Base-by-base conservation (phyloP, 2,797 vertebrate genomes). In the Cossypha dichroa region DNA sequence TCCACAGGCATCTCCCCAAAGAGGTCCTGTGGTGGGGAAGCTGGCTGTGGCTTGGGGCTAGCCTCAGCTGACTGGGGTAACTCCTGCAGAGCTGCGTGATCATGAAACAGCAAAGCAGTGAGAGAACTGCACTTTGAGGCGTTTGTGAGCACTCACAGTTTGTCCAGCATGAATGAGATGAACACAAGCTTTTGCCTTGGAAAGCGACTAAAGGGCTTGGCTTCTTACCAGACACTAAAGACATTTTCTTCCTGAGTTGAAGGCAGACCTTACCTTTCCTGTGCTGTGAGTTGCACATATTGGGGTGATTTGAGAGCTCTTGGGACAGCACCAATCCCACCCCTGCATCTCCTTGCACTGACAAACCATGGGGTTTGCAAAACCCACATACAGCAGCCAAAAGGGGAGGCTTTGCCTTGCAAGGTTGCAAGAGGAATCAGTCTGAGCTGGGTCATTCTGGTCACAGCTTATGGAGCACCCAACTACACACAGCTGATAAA, bases 261-360 rank as follows among this genome's bases (percentile, higher is more conserved):
- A 59, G 40, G 58, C 31, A 81, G 62, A 34, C 26, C 12, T 46
- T 19, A 10, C 5, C 13, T 38, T 72, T 33, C 70, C 75, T 52
- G 22, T 1, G 2, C 51, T 33, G 19, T 38, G 23, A 6, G 21
- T 10, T n/a, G 19, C 33, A 16, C 0, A 0, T 5, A 6, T 4
- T 60, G 34, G 33, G n/a, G n/a, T 41, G 45, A 64, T 7, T 13
- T 0, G 2, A 26, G 15, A 46, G 29, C 25, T 55, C 81, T 14
- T 16, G 29, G 17, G 21, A 54, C 14, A 8, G 9, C 40, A 45
- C 5, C 36, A 59, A 6, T 36, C 26, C 26, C 46, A 49, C 6
- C 11, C 12, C 43, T 29, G 8, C 19, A 54, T 7, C 15, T 22
- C 16, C 41, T 33, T 45, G 18, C 31, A n/a, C 9, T 34, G 43